Conservation (phyloP, 2,113 vertebrate genomes). For the Eublepharis macularius region DNA sequence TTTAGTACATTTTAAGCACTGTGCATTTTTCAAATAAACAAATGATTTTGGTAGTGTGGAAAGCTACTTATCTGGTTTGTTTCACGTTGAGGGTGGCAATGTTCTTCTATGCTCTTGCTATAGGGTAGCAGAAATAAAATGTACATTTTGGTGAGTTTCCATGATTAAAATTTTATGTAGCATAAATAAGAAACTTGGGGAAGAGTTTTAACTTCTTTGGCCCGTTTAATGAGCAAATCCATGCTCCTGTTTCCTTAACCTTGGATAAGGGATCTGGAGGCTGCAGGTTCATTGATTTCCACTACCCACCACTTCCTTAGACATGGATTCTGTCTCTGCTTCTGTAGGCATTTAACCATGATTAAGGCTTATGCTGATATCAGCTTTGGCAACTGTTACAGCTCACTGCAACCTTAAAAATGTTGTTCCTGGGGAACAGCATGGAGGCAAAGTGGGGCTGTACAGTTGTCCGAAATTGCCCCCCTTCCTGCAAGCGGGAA, state of each 20-base stretch:
- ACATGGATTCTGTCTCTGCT: not conserved
- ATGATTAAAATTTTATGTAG: not conserved
- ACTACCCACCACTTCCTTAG: not conserved
- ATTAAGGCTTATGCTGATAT: not conserved
- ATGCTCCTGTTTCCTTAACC: not conserved
- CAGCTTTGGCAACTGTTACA: not conserved
- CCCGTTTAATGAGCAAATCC: not conserved
- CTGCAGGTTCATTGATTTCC: not conserved
- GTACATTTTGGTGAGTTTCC: not conserved
- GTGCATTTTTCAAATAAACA: not conserved
- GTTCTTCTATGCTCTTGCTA: not conserved
- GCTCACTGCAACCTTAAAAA: no score
- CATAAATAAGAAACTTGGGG: not conserved
- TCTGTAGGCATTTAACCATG: not conserved
- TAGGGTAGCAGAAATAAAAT: not conserved
- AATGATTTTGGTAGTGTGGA: not conserved
- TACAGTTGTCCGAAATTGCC: no score
- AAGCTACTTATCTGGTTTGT: not conserved
- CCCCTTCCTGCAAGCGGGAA: no score
- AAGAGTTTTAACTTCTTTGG: not conserved
- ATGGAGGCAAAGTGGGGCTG: no score
- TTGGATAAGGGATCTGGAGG: not conserved
- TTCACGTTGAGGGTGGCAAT: not conserved
- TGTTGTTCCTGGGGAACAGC: no score
- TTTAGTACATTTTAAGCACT: not conserved